Evolutionary conservation across 2,888 invertebrate genomes (phyloP).

Genomic region (Orthonychiurus folsomi): DNA sequence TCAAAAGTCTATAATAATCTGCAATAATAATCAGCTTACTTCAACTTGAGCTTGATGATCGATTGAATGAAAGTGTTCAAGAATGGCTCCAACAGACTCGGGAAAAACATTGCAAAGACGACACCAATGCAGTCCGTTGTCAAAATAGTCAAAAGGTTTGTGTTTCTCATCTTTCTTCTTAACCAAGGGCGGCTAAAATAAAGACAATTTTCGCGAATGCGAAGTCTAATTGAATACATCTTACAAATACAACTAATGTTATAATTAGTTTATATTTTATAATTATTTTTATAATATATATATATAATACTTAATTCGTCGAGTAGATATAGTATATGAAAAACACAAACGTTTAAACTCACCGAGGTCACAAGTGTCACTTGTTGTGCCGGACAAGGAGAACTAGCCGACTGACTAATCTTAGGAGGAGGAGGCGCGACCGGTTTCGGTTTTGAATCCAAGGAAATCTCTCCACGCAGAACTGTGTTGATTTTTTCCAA

Average conservation of each 20-base stretch:
- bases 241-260: too few species aligned
- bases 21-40: conserved; percentile 34
- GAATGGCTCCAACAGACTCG: conserved; percentile 72
- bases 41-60: conserved; percentile 58
- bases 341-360: too few species aligned
- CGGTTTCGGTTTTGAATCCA: conserved; percentile 24
- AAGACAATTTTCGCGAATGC: too few species aligned
- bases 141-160: conserved; percentile 49
- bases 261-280: too few species aligned
- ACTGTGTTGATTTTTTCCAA: conserved; percentile 79
- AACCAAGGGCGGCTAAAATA: too few species aligned
- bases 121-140: conserved; percentile 86
- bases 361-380: conserved; percentile 8
- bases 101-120: conserved; percentile 77
- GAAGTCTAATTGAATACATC: too few species aligned
- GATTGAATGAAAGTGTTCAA: conserved; percentile 70
- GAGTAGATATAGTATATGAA: too few species aligned
- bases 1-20: too few species aligned
- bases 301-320: too few species aligned
- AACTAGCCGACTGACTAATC: conserved; percentile 12
- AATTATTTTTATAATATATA: too few species aligned
- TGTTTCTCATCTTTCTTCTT: too few species aligned
- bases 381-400: conserved; percentile 5
- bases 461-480: conserved; percentile 59
- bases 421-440: conserved; percentile 28